A percentile compares a stretch with the other conserved stretches of the same genome.
These are phyloP conservation scores for Suillia variegata DNA, from an alignment of 2,888 invertebrate genomes.

Conservation along the genomic window DNA sequence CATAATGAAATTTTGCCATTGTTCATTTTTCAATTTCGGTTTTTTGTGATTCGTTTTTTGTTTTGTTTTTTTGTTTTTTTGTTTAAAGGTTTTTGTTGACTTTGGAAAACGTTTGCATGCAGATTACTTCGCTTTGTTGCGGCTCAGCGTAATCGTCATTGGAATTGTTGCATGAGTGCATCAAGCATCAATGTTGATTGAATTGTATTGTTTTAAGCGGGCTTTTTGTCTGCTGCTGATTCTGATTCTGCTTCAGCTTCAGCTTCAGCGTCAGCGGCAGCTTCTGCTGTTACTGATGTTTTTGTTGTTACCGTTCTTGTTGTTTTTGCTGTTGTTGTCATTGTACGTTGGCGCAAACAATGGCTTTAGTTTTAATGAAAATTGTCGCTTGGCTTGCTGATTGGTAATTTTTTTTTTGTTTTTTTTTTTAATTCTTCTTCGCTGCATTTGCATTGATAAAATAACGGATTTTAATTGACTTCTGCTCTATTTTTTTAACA, in stretches of 20 bases:
- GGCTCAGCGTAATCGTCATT: constrained; percentile 19
- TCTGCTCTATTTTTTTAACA: background rate
- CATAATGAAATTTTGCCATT: constrained; percentile 34
- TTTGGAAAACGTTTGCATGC: constrained; percentile 15
- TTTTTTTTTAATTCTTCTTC: background rate
- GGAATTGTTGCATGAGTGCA: constrained; percentile 26
- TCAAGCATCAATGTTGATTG: constrained; percentile 50
- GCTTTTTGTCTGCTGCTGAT: background rate
- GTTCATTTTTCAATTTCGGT: constrained; percentile 6
- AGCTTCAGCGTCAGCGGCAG: background rate
- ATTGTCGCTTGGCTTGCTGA: constrained; percentile 50
- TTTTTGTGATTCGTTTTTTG: constrained; percentile 14
- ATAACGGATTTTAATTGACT: background rate
- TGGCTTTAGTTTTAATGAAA: constrained; percentile 49
- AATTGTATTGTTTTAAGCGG: constrained; percentile 47
- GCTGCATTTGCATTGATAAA: constrained; percentile 5
- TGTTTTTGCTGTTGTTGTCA: constrained; percentile 12
- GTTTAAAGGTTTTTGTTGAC: constrained; percentile 12
- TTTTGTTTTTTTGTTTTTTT: constrained; percentile 10
- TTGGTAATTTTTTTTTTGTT: background rate
- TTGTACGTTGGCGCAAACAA: constrained; percentile 37
- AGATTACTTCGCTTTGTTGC: constrained; percentile 12
- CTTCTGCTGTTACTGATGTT: too few species aligned
- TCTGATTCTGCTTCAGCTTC: too few species aligned
- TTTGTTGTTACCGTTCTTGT: constrained; percentile 19